Percentiles rank a stretch among this genome's conserved stretches.
These are phyloP conservation scores for Neodiprion virginianus DNA, from an alignment of 1,140 invertebrate species.

Conservation along the genomic window DNA sequence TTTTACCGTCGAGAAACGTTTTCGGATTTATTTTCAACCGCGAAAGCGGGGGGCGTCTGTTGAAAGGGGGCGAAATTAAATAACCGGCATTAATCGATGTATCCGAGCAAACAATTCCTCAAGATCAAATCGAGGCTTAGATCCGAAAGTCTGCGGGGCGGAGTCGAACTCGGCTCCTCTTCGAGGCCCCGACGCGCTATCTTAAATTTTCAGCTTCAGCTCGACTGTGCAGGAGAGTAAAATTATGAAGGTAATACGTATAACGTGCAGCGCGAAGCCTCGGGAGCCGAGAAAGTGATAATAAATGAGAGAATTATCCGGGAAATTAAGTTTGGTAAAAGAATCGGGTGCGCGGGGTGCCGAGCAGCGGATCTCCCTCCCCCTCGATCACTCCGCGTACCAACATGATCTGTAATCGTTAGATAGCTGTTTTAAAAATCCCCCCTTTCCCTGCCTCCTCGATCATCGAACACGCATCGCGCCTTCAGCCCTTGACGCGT, in stretches of 20 bases:
- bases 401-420: slow-evolving; percentile 29
- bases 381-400: background rate
- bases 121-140: background rate
- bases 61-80: background rate
- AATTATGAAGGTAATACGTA: slow-evolving; percentile 35
- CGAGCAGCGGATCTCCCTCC: background rate
- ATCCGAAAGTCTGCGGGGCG: background rate
- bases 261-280: background rate
- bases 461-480: too few relatives aligned
- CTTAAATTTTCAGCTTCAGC: slow-evolving; percentile 39
- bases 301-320: slow-evolving; percentile 37
- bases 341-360: slow-evolving; percentile 15
- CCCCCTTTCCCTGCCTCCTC: too few relatives aligned
- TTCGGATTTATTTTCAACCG: too few relatives aligned
- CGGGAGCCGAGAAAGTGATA: slow-evolving; percentile 26
- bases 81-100: background rate
- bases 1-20: too few relatives aligned
- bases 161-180: background rate
- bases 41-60: background rate
- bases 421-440: background rate
- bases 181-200: slow-evolving; percentile 15
- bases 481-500: too few relatives aligned
- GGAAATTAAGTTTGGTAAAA: slow-evolving; percentile 39
- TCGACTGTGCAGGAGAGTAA: slow-evolving; percentile 31
- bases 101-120: background rate